Percentiles rank a stretch among this genome's conserved stretches.
These are phyloP conservation scores for Palaemon carinicauda DNA, from an alignment of 1,140 invertebrate genomes.

Conservation along the genomic window DNA sequence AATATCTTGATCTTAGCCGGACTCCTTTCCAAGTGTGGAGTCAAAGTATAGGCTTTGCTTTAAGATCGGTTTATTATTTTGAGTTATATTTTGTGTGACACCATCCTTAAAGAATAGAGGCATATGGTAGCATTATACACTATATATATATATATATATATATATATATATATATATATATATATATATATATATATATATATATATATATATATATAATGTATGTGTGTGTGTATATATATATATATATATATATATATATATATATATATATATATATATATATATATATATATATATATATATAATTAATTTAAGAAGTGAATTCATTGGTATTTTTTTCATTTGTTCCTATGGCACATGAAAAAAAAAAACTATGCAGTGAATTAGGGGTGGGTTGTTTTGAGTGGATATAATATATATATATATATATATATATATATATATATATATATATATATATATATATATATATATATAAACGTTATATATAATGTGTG, in stretches of 20 bases:
- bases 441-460: neutral
- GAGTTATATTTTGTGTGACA: slow-evolving; percentile 25
- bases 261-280: slow-evolving; percentile 12
- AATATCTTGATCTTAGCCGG: no score
- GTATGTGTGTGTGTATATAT: neutral
- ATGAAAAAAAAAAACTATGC: slow-evolving; percentile 8
- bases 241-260: neutral
- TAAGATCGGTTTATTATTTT: neutral
- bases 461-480: neutral
- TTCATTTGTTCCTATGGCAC: no score
- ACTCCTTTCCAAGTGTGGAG: no score
- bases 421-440: no score
- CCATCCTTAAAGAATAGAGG: slow-evolving; percentile 21
- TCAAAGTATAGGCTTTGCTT: neutral
- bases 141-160: no score
- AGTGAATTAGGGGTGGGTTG: no score
- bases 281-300: neutral
- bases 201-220: neutral
- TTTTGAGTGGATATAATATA: no score
- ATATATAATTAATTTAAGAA: neutral
- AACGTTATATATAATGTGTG: no score
- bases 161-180: no score
- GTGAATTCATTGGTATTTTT: no score
- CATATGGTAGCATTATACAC: neutral
- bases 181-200: neutral